These are phyloP conservation scores for Littorina saxatilis DNA, from an alignment of 1,140 invertebrate species.

Conservation along the genomic window DNA sequence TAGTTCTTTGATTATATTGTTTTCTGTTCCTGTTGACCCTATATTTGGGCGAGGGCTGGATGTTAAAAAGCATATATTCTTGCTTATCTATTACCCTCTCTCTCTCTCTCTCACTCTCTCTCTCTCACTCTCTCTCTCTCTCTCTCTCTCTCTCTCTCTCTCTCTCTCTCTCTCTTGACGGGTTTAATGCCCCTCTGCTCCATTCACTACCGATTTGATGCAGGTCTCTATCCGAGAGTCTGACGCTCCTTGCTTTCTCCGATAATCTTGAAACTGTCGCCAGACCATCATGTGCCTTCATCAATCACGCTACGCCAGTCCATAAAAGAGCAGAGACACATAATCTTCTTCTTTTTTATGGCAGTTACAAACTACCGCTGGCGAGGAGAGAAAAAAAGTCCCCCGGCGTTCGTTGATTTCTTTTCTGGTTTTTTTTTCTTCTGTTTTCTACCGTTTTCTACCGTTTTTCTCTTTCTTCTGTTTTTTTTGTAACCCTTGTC, in stretches of 20 bases:
- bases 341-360: conserved; percentile 9
- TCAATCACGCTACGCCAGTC: not conserved
- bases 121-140: too few species aligned
- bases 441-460: not conserved
- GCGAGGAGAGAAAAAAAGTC: not conserved
- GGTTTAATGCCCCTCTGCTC: not conserved
- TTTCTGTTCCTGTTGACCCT: too few species aligned
- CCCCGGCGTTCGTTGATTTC: not conserved
- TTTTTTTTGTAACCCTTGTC: not conserved
- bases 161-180: not conserved
- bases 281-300: not conserved
- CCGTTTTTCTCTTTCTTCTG: not conserved
- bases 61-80: too few species aligned
- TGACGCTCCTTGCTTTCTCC: not conserved
- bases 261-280: too few species aligned
- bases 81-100: too few species aligned
- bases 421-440: not conserved
- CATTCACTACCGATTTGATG: too few species aligned
- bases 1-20: too few species aligned
- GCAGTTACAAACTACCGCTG: not conserved
- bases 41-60: too few species aligned
- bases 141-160: too few species aligned
- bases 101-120: too few species aligned
- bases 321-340: not conserved
- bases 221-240: too few species aligned